Evolutionary conservation across 2,888 invertebrate species (phyloP), one percentile per base, ranked within the genome.

Genomic region (Ceraclea dissimilis): DNA sequence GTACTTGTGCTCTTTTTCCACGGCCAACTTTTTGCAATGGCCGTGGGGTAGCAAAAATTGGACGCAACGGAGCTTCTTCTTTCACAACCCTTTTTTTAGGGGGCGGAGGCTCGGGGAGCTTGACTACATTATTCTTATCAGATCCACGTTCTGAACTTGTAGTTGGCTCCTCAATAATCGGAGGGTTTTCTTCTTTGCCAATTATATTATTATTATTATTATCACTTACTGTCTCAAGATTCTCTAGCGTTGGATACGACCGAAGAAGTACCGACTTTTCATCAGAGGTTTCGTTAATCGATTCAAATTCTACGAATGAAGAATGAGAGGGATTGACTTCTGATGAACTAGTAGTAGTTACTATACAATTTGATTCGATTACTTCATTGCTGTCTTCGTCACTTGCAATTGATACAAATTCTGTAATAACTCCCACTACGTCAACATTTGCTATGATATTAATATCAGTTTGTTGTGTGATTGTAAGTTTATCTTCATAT

Each of bases 21-120:
- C 75, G 73, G 51, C 65, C 63, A 66, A 72, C 74, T 67, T 81
- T 83, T 66, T 80, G 81, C 26, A 83, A 68, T 4, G 83, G 83
- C 51, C 82, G 75, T 51, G 83, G 83, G 50, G 82, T 82, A 18
- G 83, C 83, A 65, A 81, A 79, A 51, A 83, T 67, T 18, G 80
- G 79, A 66, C 75, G 79, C 4, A 73, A 64, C 22, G 81, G 76
- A 52, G 75, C 74, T 69, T 82, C 79, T 59, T 79, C 76, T 65
- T 80, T 82, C 39, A 78, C 73, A 43, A 70, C 57, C 63, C 66
- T 71, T 60, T 68, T 72, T 13, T 50, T 46, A 20, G 17, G 17
- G 11, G 48, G 19, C 22, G 54, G 49, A 20, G 51, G 26, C 10
- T 22, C 47, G 13, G 39, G 39, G 2, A 39, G 13, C 13, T 39